Base-by-base conservation (phyloP, 2,888 invertebrate species). In the Drosophila mimetica region DNA sequence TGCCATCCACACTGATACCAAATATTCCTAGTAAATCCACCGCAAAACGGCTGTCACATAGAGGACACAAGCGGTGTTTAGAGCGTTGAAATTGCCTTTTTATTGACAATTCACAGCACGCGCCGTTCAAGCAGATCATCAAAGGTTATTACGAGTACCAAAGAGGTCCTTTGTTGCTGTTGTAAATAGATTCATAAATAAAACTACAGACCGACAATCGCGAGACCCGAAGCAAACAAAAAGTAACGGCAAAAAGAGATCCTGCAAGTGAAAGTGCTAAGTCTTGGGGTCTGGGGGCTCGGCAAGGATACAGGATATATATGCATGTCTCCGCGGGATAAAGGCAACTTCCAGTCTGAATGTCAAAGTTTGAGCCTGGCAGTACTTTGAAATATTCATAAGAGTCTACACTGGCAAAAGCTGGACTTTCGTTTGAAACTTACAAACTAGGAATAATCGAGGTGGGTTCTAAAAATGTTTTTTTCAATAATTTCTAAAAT, bases 31-130 rank as follows among this genome's bases (percentile, higher is more conserved):
- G n/a, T n/a, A n/a, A n/a, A n/a, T n/a, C n/a, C n/a, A n/a, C n/a
- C n/a, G n/a, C n/a, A n/a, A n/a, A n/a, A n/a, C n/a, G n/a, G n/a
- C n/a, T n/a, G n/a, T n/a, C n/a, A n/a, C n/a, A n/a, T n/a, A n/a
- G n/a, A n/a, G n/a, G n/a, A n/a, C n/a, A n/a, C n/a, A n/a, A 58
- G 22, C 30, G 14, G 25, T 11, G 71, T 77, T 74, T 66, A 59
- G 67, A 78, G 80, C 72, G 57, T 63, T 57, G 66, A 77, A 81
- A 86, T 79, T 81, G 84, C 81, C 84, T 86, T 79, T 83, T 86
- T 83, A 83, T 83, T 86, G 83, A 77, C 77, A 77, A 83, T 86
- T 79, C 83, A 73, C 86, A 83, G 86, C 83, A 83, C 86, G 83
- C 77, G 72, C 70, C 63, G 55, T 52, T 54, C 71, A 59, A 74